These are phyloP conservation scores for Fissipunctia ypsillon DNA, from an alignment of 2,888 invertebrate genomes.

Conservation along the genomic window DNA sequence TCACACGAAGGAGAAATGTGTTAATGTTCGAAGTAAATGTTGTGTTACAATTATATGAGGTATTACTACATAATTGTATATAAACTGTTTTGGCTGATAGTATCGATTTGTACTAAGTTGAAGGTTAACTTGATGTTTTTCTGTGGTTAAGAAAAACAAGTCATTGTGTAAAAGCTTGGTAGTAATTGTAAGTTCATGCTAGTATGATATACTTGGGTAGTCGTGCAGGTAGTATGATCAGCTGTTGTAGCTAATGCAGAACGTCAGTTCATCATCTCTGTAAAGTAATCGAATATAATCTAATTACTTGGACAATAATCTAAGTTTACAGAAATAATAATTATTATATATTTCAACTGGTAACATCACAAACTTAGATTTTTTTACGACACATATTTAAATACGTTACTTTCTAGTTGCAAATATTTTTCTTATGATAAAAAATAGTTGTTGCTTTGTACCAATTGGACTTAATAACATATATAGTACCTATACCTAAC, in stretches of 20 bases:
- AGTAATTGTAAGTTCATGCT: background rate
- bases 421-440: background rate
- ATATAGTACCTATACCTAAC: background rate
- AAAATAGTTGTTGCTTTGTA: background rate
- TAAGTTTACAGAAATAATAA: background rate
- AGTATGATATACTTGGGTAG: background rate
- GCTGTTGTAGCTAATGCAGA: background rate
- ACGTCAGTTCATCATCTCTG: background rate
- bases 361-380: too few relatives aligned
- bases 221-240: background rate
- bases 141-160: background rate
- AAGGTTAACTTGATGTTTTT: background rate
- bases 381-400: too few relatives aligned
- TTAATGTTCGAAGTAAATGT: conserved; percentile 60
- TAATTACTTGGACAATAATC: too few relatives aligned
- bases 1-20: conserved; percentile 56
- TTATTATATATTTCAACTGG: too few relatives aligned
- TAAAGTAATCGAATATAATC: background rate
- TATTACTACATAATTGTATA: conserved; percentile 46
- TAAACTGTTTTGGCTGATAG: conserved; percentile 20
- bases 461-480: background rate
- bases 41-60: conserved; percentile 43
- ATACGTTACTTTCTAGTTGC: background rate
- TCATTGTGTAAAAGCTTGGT: background rate
- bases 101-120: conserved; percentile 27